phyloP scores from a whole-genome alignment of 2,797 vertebrate species.

The Arnoldichthys spilopterus region DNA sequence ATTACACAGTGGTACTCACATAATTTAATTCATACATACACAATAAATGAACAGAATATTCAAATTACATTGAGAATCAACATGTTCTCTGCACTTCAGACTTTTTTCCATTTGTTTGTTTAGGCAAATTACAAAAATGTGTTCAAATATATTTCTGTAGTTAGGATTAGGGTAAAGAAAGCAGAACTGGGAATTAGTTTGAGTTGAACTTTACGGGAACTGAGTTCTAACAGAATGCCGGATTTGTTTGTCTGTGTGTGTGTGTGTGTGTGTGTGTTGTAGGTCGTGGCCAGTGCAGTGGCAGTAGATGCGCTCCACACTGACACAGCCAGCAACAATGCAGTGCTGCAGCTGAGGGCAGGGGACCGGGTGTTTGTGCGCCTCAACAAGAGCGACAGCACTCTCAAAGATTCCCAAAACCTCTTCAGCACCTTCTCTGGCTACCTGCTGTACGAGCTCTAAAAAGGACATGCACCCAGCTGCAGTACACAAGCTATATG shows the following conservation, averaged over 20 bases:
- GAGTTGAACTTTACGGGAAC: not conserved
- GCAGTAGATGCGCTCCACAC: conserved; percentile 55
- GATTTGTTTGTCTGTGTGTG: not conserved
- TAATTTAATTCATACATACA: too few species aligned
- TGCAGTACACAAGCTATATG: not conserved
- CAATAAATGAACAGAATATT: too few species aligned
- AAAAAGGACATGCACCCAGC: not conserved
- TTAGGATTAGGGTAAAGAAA: too few species aligned
- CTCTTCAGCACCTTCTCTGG: conserved; percentile 58
- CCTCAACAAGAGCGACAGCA: conserved; percentile 40
- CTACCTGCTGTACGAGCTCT: conserved; percentile 51
- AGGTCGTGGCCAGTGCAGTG: conserved; percentile 56
- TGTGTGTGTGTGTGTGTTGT: conserved; percentile 24
- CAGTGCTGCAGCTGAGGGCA: conserved; percentile 36
- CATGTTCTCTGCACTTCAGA: too few species aligned
- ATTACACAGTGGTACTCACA: too few species aligned
- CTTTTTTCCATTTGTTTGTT: too few species aligned
- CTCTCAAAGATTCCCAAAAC: conserved; percentile 35
- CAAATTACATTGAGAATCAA: too few species aligned
- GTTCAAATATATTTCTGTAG: too few species aligned
- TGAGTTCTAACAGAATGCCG: not conserved
- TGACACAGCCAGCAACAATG: conserved; percentile 56
- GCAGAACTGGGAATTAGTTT: too few species aligned
- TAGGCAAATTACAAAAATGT: too few species aligned
- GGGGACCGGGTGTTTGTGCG: conserved; percentile 51